Evolutionary conservation across 2,888 invertebrate species (phyloP), one percentile per base, ranked within the genome.

Genomic region (Athalia cordata): DNA sequence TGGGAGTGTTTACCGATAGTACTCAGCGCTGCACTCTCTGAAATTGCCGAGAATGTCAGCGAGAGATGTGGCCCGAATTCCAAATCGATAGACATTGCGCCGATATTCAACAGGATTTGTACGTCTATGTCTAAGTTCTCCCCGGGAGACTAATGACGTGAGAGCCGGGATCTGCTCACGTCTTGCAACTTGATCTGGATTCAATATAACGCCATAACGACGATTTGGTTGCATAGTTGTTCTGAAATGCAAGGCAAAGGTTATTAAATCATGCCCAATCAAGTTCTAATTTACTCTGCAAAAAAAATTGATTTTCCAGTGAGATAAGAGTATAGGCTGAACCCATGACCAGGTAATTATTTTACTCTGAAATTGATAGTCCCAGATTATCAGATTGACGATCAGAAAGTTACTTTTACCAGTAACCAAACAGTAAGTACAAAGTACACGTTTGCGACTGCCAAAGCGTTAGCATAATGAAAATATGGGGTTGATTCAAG

Each of bases 21-120:
- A 96, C 61, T 93, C 92, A 0, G 96, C 95, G 47, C 94, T 93
- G 85, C 94, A 94, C 84, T 96, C 95, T 11, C 96, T 92, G 85
- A 93, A 94, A 47, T 95, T 92, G 45, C 95, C 95, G 43, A 94
- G 94, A 83, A 94, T 91, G 90, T 95, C 95, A 4, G 94, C 93
- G 80, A 95, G 91, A 11, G 94, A 93, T 75, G 93, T 90, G 5
- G 96, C 95, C 94, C 96, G 96, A 83, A 96, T 90, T 87, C 95
- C 94, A 82, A 94, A 93, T 4, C 93, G 92, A 90, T 98, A 98
- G 67, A 98, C 83, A 15, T 83, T 84, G 7, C 86, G 85, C 6
- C 88, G 85, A 81, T 83, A 86, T 57, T 83, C 85, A 5, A 82
- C 78, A 13, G 86, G 84, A 83, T 86, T 85, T 3, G 80, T 66